Evolutionary conservation across 2,888 invertebrate genomes (phyloP).

Genomic region (Torymus aiolomorphi): DNA sequence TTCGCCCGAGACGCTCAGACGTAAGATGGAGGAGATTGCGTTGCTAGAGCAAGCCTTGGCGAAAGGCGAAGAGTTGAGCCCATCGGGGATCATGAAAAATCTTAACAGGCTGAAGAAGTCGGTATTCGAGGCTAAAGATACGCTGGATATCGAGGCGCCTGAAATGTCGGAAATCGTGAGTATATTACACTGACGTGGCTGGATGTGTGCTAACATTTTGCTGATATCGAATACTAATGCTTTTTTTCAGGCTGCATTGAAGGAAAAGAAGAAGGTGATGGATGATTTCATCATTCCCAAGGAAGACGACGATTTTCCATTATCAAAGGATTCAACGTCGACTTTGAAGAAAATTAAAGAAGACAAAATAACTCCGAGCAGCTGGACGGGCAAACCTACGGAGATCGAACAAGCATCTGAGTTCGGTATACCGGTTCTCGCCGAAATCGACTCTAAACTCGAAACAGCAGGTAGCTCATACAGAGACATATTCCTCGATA

Average conservation of each 20-base stretch:
- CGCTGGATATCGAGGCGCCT: constrained; percentile 45
- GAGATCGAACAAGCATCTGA: constrained; percentile 51
- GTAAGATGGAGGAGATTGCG: constrained; percentile 55
- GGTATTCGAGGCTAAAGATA: constrained; percentile 25
- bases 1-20: constrained; percentile 39
- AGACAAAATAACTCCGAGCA: constrained; percentile 11
- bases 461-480: constrained; percentile 43
- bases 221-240: not conserved
- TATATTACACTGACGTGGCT: not conserved
- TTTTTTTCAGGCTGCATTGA: constrained; percentile 15
- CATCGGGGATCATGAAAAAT: constrained; percentile 31
- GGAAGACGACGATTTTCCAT: constrained; percentile 10
- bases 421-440: constrained; percentile 53
- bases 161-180: constrained; percentile 48
- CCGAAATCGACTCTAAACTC: constrained; percentile 55
- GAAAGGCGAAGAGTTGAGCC: constrained; percentile 41
- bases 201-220: not conserved
- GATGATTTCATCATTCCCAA: constrained; percentile 16
- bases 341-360: constrained; percentile 32
- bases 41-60: constrained; percentile 48
- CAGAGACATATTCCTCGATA: constrained; percentile 53
- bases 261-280: constrained; percentile 17
- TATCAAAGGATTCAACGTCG: constrained; percentile 1
- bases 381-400: constrained; percentile 42
- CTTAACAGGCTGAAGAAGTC: constrained; percentile 13